Base-by-base conservation (phyloP, 2,888 invertebrate genomes). In the Cantharis nigra region DNA sequence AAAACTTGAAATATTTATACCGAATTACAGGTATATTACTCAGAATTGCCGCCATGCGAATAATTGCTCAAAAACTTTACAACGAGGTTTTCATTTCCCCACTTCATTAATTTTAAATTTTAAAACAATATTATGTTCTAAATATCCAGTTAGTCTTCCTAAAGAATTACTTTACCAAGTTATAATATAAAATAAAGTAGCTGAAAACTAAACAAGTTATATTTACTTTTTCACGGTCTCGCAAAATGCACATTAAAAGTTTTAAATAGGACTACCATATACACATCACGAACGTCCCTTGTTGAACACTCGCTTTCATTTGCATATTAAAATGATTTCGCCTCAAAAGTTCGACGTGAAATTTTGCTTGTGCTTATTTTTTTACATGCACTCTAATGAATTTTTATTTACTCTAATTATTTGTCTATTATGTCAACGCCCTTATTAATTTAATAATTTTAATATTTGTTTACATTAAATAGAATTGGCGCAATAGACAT, bases 261-360 rank as follows among this genome's bases (percentile, higher is more conserved):
- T 81, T 81, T 81, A 80, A 81, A 80, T 79, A 79, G 76, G 78
- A 78, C 79, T 79, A 80, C 80, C 79, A 78, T 79, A 80, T 76
- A 81, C 78, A 78, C 78, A 78, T 78, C 80, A 78, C 80, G 78
- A 79, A 75, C 72, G 77, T 76, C 81, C 80, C 82, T 70, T 79
- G 82, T 76, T 78, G 81, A 80, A 80, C 79, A 82, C 79, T 81
- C 78, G 71, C 82, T 80, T 82, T 81, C 82, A 82, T 82, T 82
- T 82, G 78, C 82, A 82, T 82, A 82, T 82, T 82, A 82, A 80
- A 79, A 80, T 78, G 74, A 76, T 80, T 76, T 78, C 62, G 74
- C 78, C 73, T 73, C 71, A 74, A 78, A 79, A 80, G 74, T 80
- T 80, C 76, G 76, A 77, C 79, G 76, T 69, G 74, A 62, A 73